phyloP scores from a whole-genome alignment of 2,888 invertebrate species.

The Tipula confusa region DNA sequence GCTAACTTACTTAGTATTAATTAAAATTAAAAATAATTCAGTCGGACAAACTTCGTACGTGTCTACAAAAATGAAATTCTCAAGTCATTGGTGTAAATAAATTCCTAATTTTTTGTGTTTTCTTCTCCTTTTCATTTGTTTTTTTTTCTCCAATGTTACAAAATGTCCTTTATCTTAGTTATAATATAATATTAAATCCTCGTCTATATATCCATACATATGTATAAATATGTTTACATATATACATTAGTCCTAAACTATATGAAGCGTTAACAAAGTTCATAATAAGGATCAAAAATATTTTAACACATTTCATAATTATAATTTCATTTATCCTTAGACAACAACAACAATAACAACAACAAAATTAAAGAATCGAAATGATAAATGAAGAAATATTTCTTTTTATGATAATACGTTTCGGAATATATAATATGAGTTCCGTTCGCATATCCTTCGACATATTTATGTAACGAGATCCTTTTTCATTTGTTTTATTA shows the following conservation, averaged over 20 bases:
- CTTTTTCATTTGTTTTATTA: not conserved
- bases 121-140: not conserved
- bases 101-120: not conserved
- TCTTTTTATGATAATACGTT: not conserved
- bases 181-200: no score
- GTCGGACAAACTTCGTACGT: not conserved
- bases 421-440: not conserved
- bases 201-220: no score
- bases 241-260: not conserved
- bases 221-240: not conserved
- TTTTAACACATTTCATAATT: slow-evolving; percentile 25
- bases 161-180: not conserved
- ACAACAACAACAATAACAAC: not conserved
- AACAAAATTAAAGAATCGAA: not conserved
- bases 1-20: not conserved
- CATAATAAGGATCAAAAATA: not conserved
- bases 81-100: not conserved
- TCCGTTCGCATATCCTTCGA: slow-evolving; percentile 20
- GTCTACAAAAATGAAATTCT: not conserved
- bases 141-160: not conserved
- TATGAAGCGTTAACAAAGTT: not conserved
- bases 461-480: not conserved
- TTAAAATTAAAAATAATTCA: not conserved
- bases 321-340: not conserved
- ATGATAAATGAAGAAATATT: slow-evolving; percentile 9